Evolutionary conservation across 2,888 invertebrate species (phyloP), one percentile per base, ranked within the genome.

Genomic region (Argyresthia goedartella): DNA sequence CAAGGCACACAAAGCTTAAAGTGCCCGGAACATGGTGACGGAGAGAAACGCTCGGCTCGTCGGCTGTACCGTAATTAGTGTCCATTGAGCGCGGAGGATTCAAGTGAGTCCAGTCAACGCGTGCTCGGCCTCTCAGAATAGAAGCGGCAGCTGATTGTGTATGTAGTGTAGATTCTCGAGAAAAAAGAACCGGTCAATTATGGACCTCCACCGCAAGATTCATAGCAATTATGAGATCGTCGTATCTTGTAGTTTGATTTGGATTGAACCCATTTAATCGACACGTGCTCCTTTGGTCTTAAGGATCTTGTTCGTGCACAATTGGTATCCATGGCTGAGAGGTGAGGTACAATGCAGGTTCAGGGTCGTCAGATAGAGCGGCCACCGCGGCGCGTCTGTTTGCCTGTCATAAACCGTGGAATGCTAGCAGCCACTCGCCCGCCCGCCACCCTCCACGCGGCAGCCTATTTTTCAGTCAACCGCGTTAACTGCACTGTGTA

Each of bases 11-110:
- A 50, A 50, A 34, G 50, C 25, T 2, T 50, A 44, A 50, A 50
- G 50, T 35, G 43, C 44, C 13, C 13, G 41, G 41, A 50, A 35
- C 25, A 25, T 25, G 43, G 50, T 39, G 14, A 43, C 44, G 44
- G 50, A 43, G 44, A 35, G 34, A 44, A 15, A 44, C 9, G 11
- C 16, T 25, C 50, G 34, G 33, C 44, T 10, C 39, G 34, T 9
- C 67, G 69, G 67, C 25, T 75, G 71, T 67, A 64, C 67, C 61
- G 67, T 73, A 81, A 81, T 81, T 79, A 79, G 68, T 69, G 71
- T 61, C 70, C 76, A 81, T 81, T 79, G 69, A 79, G 14, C 36
- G 14, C 44, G 34, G 41, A 35, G 42, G 48, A 43, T 39, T 39
- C 49, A 36, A 43, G 50, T 16, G 60, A 62, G 62, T 60, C 56